phyloP scores from a whole-genome alignment of 1,140 invertebrate species.

The Drosophila nebulosa region DNA sequence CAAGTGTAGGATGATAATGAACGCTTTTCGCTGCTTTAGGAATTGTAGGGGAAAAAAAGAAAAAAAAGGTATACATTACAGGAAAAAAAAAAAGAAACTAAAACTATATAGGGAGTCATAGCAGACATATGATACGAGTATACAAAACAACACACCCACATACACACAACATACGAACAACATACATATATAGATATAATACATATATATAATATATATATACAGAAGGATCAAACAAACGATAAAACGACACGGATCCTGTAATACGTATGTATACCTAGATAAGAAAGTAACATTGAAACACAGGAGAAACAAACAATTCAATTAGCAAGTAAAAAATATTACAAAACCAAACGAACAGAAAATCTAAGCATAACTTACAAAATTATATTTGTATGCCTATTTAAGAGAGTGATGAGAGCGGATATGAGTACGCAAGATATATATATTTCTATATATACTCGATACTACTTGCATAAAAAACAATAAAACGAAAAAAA shows the following conservation, averaged over 20 bases:
- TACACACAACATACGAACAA: conserved; percentile 6
- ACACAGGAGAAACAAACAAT: conserved; percentile 33
- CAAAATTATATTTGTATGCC: conserved; percentile 60
- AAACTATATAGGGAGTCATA: conserved; percentile 64
- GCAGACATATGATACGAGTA: conserved; percentile 54
- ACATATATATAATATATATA: conserved; percentile 23
- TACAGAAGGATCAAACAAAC: conserved; percentile 1
- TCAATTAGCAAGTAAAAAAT: conserved; percentile 61
- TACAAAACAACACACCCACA: conserved; percentile 26
- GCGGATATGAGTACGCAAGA: background rate
- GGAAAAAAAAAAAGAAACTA: background rate
- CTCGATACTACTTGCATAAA: background rate
- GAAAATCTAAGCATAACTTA: conserved; percentile 50
- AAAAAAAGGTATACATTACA: conserved; percentile 13
- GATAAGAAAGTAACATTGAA: conserved; percentile 28
- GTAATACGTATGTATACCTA: conserved; percentile 52
- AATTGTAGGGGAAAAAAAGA: background rate
- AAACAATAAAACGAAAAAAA: too few relatives aligned
- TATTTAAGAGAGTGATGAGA: conserved; percentile 26
- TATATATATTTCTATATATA: conserved; percentile 20
- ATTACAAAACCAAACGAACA: conserved; percentile 33
- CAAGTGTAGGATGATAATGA: conserved; percentile 12
- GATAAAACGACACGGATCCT: conserved; percentile 22
- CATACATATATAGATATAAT: conserved; percentile 7
- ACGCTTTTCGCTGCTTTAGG: background rate